Evolutionary conservation across 1,140 invertebrate species (phyloP).

Genomic region (Drosophila insularis): DNA sequence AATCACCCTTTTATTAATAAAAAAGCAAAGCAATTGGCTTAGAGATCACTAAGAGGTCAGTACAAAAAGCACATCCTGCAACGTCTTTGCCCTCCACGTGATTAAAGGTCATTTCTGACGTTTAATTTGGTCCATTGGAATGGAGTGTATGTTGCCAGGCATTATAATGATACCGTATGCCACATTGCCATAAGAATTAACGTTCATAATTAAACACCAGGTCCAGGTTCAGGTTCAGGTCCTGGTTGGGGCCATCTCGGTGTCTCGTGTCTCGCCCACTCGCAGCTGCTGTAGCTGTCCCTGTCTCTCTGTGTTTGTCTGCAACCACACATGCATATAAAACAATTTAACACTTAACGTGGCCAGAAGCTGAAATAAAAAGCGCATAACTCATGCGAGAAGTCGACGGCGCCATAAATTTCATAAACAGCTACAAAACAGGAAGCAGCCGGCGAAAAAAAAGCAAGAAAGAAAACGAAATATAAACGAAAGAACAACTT

Average conservation of each 20-base stretch:
- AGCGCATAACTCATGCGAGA: slow-evolving; percentile 54
- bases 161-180: slow-evolving; percentile 1
- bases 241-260: not conserved
- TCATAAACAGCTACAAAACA: slow-evolving; percentile 61
- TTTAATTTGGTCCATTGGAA: not conserved
- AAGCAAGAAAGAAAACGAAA: slow-evolving; percentile 19
- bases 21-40: no score
- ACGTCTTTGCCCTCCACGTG: no score
- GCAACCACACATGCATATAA: slow-evolving; percentile 57
- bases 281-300: not conserved
- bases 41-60: no score
- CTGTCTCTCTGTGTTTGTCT: not conserved
- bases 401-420: slow-evolving; percentile 51
- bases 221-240: not conserved
- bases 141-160: not conserved
- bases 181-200: slow-evolving; percentile 13
- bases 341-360: slow-evolving; percentile 76
- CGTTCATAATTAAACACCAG: slow-evolving; percentile 15
- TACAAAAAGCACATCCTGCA: no score
- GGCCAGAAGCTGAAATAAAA: slow-evolving; percentile 57
- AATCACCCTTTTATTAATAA: no score
- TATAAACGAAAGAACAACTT: not conserved
- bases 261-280: not conserved
- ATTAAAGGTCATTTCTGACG: no score
- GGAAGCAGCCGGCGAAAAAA: slow-evolving; percentile 52